phyloP scores from a whole-genome alignment of 2,888 invertebrate genomes.

The Phorcus lineatus region DNA sequence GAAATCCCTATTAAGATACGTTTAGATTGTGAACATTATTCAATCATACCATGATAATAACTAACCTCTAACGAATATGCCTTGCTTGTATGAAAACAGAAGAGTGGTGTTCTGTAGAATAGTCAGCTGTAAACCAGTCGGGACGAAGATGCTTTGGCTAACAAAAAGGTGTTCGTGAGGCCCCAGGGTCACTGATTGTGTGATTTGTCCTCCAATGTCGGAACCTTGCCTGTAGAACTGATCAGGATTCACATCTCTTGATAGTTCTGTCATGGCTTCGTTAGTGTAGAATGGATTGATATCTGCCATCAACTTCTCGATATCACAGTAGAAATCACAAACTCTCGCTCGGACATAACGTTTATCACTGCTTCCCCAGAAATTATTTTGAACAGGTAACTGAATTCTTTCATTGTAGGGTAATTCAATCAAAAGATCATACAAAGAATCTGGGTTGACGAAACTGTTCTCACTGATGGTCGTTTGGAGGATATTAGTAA shows the following conservation, averaged over 20 bases:
- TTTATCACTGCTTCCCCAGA: neutral
- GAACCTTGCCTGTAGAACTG: neutral
- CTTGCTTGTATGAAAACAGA: neutral
- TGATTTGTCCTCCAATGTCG: neutral
- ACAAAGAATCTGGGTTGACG: conserved; percentile 31
- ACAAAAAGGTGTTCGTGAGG: neutral
- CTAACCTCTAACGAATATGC: conserved; percentile 8
- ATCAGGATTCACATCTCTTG: neutral
- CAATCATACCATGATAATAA: no score
- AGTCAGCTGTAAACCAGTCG: neutral
- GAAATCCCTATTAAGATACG: no score
- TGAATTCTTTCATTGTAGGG: neutral
- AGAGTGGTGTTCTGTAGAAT: neutral
- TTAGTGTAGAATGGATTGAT: neutral
- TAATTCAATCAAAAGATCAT: conserved; percentile 26
- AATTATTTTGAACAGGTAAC: neutral
- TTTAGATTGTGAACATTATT: no score
- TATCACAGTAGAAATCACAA: conserved; percentile 16
- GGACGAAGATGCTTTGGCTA: neutral
- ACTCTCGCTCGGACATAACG: neutral
- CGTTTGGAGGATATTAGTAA: neutral
- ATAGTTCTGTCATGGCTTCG: neutral
- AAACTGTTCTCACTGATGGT: conserved; percentile 37
- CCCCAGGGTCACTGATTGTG: neutral
- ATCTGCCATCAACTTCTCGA: neutral